Percentiles rank a stretch among this genome's conserved stretches.
Conservation (phyloP, 2,888 invertebrate genomes). For the Liodrosophila aerea region DNA sequence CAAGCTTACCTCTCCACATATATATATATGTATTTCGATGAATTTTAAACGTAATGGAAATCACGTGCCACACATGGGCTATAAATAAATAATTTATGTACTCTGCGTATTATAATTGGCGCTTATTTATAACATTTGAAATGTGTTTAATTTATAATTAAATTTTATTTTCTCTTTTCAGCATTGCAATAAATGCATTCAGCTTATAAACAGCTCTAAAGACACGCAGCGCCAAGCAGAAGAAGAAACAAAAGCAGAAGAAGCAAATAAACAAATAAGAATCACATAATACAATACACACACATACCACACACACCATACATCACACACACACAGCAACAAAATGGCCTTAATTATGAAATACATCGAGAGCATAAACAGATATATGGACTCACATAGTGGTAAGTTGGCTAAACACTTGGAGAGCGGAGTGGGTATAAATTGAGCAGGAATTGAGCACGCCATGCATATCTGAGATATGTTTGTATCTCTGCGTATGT, state of each 20-base stretch:
- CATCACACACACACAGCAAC: constrained; percentile 63
- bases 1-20: not conserved
- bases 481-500: not conserved
- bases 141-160: not conserved
- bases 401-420: constrained; percentile 84
- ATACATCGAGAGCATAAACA: constrained; percentile 90
- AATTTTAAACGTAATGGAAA: constrained; percentile 14
- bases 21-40: constrained; percentile 17
- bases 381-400: constrained; percentile 91
- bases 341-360: constrained; percentile 91
- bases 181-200: constrained; percentile 45
- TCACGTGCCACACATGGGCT: not conserved
- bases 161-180: constrained; percentile 35
- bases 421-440: not conserved
- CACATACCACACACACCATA: constrained; percentile 33
- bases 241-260: constrained; percentile 20
- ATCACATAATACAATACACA: not conserved
- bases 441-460: not conserved
- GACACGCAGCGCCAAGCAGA: constrained; percentile 44
- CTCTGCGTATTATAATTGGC: constrained; percentile 12
- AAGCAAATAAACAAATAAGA: constrained; percentile 23
- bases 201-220: constrained; percentile 32
- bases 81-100: constrained; percentile 3
- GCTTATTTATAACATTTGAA: constrained; percentile 1
- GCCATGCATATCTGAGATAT: not conserved